Base-by-base conservation (phyloP, 2,797 vertebrate species). In the Menidia menidia region DNA sequence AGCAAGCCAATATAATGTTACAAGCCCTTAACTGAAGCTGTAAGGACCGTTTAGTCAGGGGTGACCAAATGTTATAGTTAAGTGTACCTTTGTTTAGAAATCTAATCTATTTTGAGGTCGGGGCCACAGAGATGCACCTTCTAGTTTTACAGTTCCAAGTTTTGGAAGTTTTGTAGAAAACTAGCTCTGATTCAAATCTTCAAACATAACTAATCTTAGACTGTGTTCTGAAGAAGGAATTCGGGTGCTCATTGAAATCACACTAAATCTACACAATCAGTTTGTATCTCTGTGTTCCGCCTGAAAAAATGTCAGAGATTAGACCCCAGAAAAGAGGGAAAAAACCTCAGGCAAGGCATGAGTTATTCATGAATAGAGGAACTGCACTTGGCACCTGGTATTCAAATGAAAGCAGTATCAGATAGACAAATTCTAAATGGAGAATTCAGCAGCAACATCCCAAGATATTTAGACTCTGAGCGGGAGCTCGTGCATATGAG, bases 341-440 rank as follows among this genome's bases (percentile, higher is more conserved):
- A 89, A 83, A 31, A 71, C 84, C 88, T 54, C 48, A 67, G 78
- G 88, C 77, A 54, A 72, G 61, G 75, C 78, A 82, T 88, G 77
- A 88, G 56, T 91, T 88, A 93, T 92, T 90, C 88, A 90, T 91
- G 87, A 91, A 88, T 54, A 80, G 65, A 71, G 61, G 72, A 90
- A 87, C 85, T 89, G 71, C 75, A 79, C 73, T 88, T 84, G 87
- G 84, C 88, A 87, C 87, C 86, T 82, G 56, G 83, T 86, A 77
- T 88, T 89, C 69, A 83, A 85, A 88, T 84, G 77, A 90, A 91
- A 85, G 55, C 18, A 80, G 85, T 69, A 66, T 83, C 76, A 75
- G 75, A 81, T 56, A 52, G 60, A 76, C 68, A 64, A 85, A 86
- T 83, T 74, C 80, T 80, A 80, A 88, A 83, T 30, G 32, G 57